These are phyloP conservation scores for Tinea semifulvella DNA, from an alignment of 2,888 invertebrate species.

Conservation along the genomic window DNA sequence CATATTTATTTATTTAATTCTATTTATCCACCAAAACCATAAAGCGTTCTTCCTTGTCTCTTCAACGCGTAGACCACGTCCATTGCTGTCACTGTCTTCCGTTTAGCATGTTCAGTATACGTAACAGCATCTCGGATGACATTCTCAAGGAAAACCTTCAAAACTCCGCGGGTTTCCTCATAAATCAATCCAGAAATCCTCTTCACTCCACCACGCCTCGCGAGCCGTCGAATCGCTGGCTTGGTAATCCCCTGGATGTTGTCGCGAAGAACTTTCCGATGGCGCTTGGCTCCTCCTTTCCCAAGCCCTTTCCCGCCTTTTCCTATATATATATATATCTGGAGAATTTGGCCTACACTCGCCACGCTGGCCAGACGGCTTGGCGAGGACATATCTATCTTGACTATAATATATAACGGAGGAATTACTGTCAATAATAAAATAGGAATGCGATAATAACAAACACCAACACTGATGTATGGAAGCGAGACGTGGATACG, in stretches of 20 bases:
- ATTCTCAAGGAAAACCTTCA: constrained; percentile 85
- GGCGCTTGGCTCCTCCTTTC: constrained; percentile 84
- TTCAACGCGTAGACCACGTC: constrained; percentile 89
- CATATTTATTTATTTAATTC: too few species aligned
- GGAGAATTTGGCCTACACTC: too few species aligned
- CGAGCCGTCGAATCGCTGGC: constrained; percentile 79
- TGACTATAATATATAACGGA: too few species aligned
- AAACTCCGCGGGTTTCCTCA: constrained; percentile 80
- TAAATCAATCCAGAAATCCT: constrained; percentile 80
- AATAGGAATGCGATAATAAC: too few species aligned
- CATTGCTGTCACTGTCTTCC: constrained; percentile 90
- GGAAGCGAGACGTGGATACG: too few species aligned
- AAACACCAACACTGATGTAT: too few species aligned
- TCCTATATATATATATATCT: too few species aligned
- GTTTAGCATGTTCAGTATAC: constrained; percentile 87
- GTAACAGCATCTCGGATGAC: constrained; percentile 87
- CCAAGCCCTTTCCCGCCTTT: constrained; percentile 83
- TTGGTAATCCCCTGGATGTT: constrained; percentile 85
- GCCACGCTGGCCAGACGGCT: too few species aligned
- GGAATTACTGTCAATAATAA: too few species aligned
- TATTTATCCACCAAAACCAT: constrained; percentile 77
- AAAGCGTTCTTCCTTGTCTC: constrained; percentile 81
- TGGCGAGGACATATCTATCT: too few species aligned
- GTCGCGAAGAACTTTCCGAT: constrained; percentile 81
- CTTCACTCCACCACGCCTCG: constrained; percentile 75